These are phyloP conservation scores for Todiramphus chloris DNA, from an alignment of 2,113 vertebrate species.

Conservation along the genomic window DNA sequence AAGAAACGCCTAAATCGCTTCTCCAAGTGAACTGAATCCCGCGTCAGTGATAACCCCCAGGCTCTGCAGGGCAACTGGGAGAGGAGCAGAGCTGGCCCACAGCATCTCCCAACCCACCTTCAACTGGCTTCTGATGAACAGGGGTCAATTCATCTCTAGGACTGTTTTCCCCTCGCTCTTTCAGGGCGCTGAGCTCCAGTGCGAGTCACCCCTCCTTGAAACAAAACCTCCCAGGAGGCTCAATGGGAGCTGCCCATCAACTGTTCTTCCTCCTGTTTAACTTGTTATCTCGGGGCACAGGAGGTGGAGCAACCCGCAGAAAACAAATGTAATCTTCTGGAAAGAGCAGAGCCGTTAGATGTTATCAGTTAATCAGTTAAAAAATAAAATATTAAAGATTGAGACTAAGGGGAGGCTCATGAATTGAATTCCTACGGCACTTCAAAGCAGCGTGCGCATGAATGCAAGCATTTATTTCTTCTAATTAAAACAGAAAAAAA, in stretches of 20 bases:
- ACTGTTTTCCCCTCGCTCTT: background rate
- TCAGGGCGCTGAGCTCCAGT: background rate
- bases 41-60: background rate
- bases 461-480: slow-evolving; percentile 55
- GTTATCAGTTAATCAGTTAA: background rate
- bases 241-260: background rate
- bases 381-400: background rate
- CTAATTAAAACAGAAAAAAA: slow-evolving; percentile 50
- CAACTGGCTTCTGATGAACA: accelerated
- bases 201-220: accelerated
- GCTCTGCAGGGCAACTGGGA: background rate
- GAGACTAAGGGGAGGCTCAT: background rate
- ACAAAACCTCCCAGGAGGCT: background rate
- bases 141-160: accelerated
- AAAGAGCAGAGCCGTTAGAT: slow-evolving; percentile 18
- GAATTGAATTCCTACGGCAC: slow-evolving; percentile 42
- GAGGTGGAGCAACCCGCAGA: background rate
- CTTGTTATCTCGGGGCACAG: background rate
- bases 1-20: background rate
- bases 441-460: slow-evolving; percentile 60
- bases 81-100: background rate
- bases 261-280: background rate
- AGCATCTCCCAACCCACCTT: background rate
- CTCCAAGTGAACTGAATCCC: background rate
- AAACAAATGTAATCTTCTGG: background rate